Conservation (phyloP, 2,888 invertebrate genomes). For the Noctua janthina region DNA sequence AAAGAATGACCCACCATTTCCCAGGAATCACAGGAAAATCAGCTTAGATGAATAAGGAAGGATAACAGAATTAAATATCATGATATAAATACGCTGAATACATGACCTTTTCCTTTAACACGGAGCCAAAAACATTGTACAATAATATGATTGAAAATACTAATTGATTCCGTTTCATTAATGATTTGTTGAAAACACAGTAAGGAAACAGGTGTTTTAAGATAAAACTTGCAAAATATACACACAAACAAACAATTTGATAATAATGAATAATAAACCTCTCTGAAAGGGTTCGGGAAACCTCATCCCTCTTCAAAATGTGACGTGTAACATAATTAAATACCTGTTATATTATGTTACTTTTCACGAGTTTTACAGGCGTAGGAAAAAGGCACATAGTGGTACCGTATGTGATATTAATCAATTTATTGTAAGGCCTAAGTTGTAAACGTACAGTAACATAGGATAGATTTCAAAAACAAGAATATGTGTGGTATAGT, state of each 20-base stretch:
- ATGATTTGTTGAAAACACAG: conserved; percentile 29
- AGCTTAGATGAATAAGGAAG: conserved; percentile 23
- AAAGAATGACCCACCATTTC: background rate
- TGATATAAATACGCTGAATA: conserved; percentile 19
- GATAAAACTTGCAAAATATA: conserved; percentile 9
- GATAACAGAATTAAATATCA: conserved; percentile 10
- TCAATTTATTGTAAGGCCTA: background rate
- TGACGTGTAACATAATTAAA: conserved; percentile 51
- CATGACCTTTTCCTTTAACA: conserved; percentile 22
- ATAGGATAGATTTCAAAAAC: background rate
- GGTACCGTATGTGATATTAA: background rate
- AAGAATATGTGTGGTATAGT: too few relatives aligned
- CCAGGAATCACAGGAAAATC: background rate
- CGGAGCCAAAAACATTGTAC: background rate
- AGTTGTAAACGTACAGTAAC: background rate
- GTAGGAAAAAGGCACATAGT: background rate
- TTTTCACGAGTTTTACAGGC: conserved; percentile 11
- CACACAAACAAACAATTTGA: conserved; percentile 25
- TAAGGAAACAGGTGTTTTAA: conserved; percentile 26
- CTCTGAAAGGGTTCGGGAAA: conserved; percentile 33
- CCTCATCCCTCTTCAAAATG: conserved; percentile 47
- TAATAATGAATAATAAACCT: conserved; percentile 47
- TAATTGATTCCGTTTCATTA: conserved; percentile 18
- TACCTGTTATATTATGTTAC: conserved; percentile 29
- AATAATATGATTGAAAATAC: background rate